Base-by-base conservation (phyloP, 2,113 vertebrate genomes). In the Solea solea region DNA sequence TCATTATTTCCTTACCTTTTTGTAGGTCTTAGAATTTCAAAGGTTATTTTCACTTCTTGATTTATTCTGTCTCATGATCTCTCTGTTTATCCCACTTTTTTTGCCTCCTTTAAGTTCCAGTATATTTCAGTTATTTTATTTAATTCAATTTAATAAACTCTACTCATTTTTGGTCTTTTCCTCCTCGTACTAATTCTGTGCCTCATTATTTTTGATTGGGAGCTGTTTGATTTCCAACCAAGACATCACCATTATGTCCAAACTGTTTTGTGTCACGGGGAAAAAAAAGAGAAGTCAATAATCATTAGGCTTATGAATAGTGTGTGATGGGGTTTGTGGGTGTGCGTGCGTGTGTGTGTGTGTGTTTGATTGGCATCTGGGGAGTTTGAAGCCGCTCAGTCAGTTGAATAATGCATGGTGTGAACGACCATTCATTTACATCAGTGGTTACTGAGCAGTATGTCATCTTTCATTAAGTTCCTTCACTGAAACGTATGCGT, bases 351-450 rank as follows among this genome's bases (percentile, higher is more conserved):
- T 28, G 44, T 46, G 14, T 62, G 44, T 62, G 42, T 61, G 69
- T 25, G 16, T 58, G 54, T 76, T 27, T 74, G 80, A 69, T 40
- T 64, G 8, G 21, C 5, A 2, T 74, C 59, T 51, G 64, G 65
- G 64, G 75, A 65, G 51, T 64, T 0, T n/a, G 25, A 71, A 54
- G 39, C 34, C 16, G 60, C 64, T 64, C 45, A 9, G 42, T 34
- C 72, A 11, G 67, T 11, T 84, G 44, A 87, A 87, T 83, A 73
- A 89, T 83, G 55, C 48, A 87, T 77, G 34, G 8, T 49, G 66
- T 81, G 60, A 50, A 44, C 69, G 56, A 25, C 50, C 68, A 34
- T 63, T 82, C 54, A 76, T 79, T 79, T 57, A 63, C 64, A 72
- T 44, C 64, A 13, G n/a, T 66, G 54, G 81, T 65, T 49, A 60